Evolutionary conservation across 2,113 vertebrate genomes (phyloP).

Genomic region (Coturnix japonica): DNA sequence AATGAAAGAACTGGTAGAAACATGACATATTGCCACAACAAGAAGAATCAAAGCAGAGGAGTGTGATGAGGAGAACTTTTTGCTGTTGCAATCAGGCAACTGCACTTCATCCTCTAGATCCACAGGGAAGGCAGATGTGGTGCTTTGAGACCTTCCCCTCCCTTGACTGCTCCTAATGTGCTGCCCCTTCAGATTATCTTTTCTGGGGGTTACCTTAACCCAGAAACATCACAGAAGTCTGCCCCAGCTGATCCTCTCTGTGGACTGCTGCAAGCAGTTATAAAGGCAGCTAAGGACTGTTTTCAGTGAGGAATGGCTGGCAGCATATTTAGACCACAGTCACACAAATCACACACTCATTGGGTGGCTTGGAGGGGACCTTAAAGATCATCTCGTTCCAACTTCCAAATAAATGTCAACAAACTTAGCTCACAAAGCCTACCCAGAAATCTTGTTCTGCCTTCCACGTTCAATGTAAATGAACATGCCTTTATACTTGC

Average conservation of each 20-base stretch:
- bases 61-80: neutral
- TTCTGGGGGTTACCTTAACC: neutral
- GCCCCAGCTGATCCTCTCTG: rapidly evolving
- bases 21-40: neutral
- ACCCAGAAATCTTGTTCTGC: neutral
- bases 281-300: neutral
- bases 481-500: neutral
- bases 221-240: neutral
- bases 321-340: neutral
- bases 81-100: neutral
- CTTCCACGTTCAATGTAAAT: constrained; percentile 5
- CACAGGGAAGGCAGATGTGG: neutral
- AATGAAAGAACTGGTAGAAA: neutral
- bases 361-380: too few relatives aligned
- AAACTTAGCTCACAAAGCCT: neutral
- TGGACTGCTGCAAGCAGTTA: neutral
- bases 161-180: neutral
- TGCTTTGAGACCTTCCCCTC: neutral
- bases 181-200: neutral
- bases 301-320: neutral
- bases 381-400: too few relatives aligned
- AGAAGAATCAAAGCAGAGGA: neutral
- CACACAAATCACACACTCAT: neutral
- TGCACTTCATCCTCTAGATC: neutral
- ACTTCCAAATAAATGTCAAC: neutral